These are phyloP conservation scores for Micromys minutus DNA, from an alignment of 2,113 vertebrate genomes.

Conservation along the genomic window DNA sequence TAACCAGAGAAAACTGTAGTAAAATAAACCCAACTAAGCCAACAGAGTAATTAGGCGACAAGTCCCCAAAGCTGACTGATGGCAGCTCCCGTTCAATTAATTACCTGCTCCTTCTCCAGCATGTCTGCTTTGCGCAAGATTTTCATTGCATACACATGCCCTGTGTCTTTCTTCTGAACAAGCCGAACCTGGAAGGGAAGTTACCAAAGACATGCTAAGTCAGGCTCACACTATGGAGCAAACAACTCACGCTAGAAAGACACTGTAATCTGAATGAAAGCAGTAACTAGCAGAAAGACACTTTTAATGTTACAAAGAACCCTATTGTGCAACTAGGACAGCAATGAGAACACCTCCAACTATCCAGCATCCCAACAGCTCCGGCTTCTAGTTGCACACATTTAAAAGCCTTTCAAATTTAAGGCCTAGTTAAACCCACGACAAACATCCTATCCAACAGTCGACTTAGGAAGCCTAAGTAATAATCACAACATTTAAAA, in stretches of 20 bases:
- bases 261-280: slow-evolving; percentile 37
- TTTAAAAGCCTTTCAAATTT: slow-evolving; percentile 19
- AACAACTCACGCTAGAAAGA: slow-evolving; percentile 37
- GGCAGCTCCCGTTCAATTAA: background rate
- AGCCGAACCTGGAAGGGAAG: slow-evolving; percentile 92
- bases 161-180: slow-evolving; percentile 99
- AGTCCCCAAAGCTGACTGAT: background rate
- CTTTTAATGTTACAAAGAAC: slow-evolving; percentile 27
- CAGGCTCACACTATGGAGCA: too few species aligned
- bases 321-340: background rate
- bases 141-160: slow-evolving; percentile 99
- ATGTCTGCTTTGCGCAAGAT: slow-evolving; percentile 98
- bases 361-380: background rate
- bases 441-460: background rate
- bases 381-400: background rate
- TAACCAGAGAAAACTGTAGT: slow-evolving; percentile 51
- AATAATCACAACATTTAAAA: slow-evolving; percentile 19
- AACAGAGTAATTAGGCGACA: slow-evolving; percentile 20
- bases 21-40: slow-evolving; percentile 55
- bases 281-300: slow-evolving; percentile 49
- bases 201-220: background rate
- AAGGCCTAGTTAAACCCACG: background rate
- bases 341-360: background rate
- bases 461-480: slow-evolving; percentile 23
- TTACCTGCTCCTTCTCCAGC: slow-evolving; percentile 99